Percentiles rank a stretch among this genome's conserved stretches.
Evolutionary conservation across 1,140 invertebrate species (phyloP).

Genomic region (Aphis craccivora): DNA sequence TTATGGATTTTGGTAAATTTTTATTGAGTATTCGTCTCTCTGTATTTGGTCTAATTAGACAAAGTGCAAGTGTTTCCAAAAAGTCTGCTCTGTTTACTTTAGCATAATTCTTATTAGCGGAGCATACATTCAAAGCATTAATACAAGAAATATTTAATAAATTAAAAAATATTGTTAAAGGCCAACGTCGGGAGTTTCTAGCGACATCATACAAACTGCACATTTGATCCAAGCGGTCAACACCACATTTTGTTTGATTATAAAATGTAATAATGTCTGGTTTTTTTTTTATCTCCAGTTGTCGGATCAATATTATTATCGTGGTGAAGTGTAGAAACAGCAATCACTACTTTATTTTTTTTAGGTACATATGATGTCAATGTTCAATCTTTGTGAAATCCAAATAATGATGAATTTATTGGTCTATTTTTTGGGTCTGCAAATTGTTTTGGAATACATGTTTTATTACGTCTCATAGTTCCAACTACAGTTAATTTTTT

Average conservation of each 20-base stretch:
- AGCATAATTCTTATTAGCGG: background rate
- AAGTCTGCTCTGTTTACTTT: background rate
- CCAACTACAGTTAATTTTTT: constrained; percentile 61
- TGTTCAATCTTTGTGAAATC: constrained; percentile 50
- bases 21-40: background rate
- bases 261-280: constrained; percentile 64
- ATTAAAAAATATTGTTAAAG: constrained; percentile 61
- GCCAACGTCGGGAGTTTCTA: constrained; percentile 62
- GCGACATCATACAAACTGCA: constrained; percentile 60
- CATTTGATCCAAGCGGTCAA: constrained; percentile 64
- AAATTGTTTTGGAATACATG: constrained; percentile 35
- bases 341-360: constrained; percentile 62
- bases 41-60: background rate
- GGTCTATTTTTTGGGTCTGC: constrained; percentile 58
- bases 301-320: constrained; percentile 59
- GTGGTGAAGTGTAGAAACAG: constrained; percentile 61
- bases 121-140: constrained; percentile 21
- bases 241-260: constrained; percentile 64
- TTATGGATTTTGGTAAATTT: background rate
- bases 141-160: constrained; percentile 19
- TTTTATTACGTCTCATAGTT: constrained; percentile 61
- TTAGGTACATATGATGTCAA: constrained; percentile 59
- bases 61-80: background rate
- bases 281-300: constrained; percentile 61
- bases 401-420: constrained; percentile 52